Evolutionary conservation across 2,797 vertebrate genomes (phyloP), one percentile per base, ranked within the genome.

Genomic region (Saxicola maurus): DNA sequence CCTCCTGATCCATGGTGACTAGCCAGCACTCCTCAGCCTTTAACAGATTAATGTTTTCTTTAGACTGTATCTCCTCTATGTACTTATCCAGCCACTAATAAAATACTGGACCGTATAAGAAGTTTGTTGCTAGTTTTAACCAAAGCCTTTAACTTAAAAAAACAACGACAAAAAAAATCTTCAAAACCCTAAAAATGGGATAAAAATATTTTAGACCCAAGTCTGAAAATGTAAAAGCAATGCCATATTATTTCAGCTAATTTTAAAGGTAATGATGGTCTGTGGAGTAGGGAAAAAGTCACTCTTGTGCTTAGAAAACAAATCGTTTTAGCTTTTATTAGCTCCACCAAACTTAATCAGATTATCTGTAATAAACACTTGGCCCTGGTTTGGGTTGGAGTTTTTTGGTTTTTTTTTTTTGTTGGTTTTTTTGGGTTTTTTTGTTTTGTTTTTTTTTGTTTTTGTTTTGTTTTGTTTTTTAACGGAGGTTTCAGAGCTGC

Each of bases 61-160:
- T 64, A 60, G 38, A 10, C 17, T 60, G 0, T 45, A 14, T 27
- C 28, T 43, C 23, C 17, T 38, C 0, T 17, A 3, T 6, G 2
- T 56, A 5, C 52, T 62, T 17, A 48, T 53, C 23, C 11, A n/a
- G 46, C 9, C 6, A 8, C 33, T 51, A 37, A 23, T 33, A 6
- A 15, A 9, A 1, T 71, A 30, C 30, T 10, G 17, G 18, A 17
- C 51, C 33, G 6, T 24, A 76, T 31, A 33, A 52, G 8, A 66
- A 35, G 10, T 31, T 69, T 59, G 19, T 46, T 69, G 28, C 30
- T 66, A 12, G 14, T 66, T 84, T 86, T 69, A 10, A 23, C 27
- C 8, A 11, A 62, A 52, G 40, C 28, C 17, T 61, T 77, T 17
- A 35, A 17, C 19, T 42, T 38, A 43, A 42, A 62, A 13, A 62